Percentiles rank a stretch among this genome's conserved stretches.
These are phyloP conservation scores for Epinephelus cyanopodus DNA, from an alignment of 2,113 vertebrate genomes.

Conservation along the genomic window DNA sequence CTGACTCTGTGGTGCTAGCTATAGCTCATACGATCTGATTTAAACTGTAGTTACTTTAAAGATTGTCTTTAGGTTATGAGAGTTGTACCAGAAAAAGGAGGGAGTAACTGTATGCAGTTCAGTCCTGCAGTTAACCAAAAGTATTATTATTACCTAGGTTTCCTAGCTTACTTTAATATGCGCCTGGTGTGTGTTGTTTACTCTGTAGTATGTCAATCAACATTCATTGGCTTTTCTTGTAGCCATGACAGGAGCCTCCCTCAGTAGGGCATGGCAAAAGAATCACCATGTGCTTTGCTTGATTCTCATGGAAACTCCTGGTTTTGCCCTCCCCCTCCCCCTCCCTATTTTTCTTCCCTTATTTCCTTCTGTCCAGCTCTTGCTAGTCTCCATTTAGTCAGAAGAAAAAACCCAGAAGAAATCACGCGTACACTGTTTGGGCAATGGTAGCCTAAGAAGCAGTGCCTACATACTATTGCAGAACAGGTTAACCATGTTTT, in stretches of 20 bases:
- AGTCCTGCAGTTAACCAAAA: slow-evolving; percentile 16
- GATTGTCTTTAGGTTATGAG: background rate
- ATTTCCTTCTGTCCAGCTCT: slow-evolving; percentile 66
- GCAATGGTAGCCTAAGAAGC: slow-evolving; percentile 26
- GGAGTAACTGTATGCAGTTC: background rate
- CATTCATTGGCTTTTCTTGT: slow-evolving; percentile 9
- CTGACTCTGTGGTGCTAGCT: slow-evolving; percentile 70
- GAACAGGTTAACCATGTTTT: background rate
- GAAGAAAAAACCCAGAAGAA: background rate
- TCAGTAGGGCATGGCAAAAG: slow-evolving; percentile 46
- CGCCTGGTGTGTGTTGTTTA: background rate
- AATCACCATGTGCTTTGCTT: slow-evolving; percentile 55
- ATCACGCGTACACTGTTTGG: slow-evolving; percentile 41
- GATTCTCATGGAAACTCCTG: slow-evolving; percentile 61
- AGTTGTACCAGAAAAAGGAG: background rate
- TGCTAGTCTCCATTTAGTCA: slow-evolving; percentile 36
- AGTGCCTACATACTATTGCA: slow-evolving; percentile 18
- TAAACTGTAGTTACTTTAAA: slow-evolving; percentile 19
- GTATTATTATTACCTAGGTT: background rate
- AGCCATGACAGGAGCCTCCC: slow-evolving; percentile 25
- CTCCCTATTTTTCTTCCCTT: slow-evolving; percentile 63
- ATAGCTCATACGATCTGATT: slow-evolving; percentile 33
- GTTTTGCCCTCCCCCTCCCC: slow-evolving; percentile 52
- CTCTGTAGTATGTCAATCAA: background rate
- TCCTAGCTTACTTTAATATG: background rate